Evolutionary conservation across 1,140 invertebrate genomes (phyloP), one percentile per base, ranked within the genome.

Genomic region (Drosophila asahinai): DNA sequence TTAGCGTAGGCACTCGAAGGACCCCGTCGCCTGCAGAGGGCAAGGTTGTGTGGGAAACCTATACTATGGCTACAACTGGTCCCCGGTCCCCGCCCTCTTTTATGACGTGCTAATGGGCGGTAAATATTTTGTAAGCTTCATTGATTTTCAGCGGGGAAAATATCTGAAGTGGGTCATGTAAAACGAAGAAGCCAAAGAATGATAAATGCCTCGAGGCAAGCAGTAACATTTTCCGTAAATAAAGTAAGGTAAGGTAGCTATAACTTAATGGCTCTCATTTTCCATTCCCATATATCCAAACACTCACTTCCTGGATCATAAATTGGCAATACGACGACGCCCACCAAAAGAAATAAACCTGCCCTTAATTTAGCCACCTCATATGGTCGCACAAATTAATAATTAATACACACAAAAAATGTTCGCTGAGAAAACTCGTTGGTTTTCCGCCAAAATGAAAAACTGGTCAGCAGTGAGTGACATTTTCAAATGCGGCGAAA

Each of bases 41-140:
- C 70, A 74, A 70, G 77, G 66, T 61, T 59, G 76, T 81, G 83
- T 87, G 83, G 79, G 80, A 83, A 86, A 74, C 36, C 68, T 48
- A 52, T 15, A 11, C 22, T 74, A 65, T 42, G 59, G 42, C 36
- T 19, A 45, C 40, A 52, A 52, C 59, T 60, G 54, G 22, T 25
- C 22, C 22, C 22, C 38, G 40, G 22, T 36, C 17, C 61, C 49
- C 51, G 48, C 60, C 60, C 30, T 51, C 27, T 14, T 52, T 81
- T 77, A 87, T 66, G 83, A 83, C 59, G 80, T 87, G 83, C 81
- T 89, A 87, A 87, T 87, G 84, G 83, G 83, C 83, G 84, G 83
- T 87, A 89, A 87, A 87, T 83, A 87, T 89, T 77, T 83, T 60
- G 66, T 81, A 87, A 89, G 83, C 83, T 87, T 64, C 83, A 87